A percentile compares a stretch with the other conserved stretches of the same genome.
These are phyloP conservation scores for Peromyscus leucopus DNA, from an alignment of 2,113 vertebrate genomes.

Conservation along the genomic window DNA sequence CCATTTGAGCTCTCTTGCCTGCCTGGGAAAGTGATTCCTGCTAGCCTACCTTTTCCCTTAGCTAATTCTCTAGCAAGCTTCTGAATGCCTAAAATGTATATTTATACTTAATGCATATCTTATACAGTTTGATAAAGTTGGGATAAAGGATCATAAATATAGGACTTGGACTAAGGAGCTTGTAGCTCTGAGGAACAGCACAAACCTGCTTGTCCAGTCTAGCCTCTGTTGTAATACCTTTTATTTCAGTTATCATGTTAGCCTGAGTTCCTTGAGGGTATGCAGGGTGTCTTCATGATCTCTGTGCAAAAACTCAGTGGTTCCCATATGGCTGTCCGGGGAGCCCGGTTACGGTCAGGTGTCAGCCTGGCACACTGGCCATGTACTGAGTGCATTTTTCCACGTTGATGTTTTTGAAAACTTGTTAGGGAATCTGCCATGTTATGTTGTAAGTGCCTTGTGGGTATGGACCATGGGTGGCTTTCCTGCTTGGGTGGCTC, in stretches of 20 bases:
- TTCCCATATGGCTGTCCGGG: neutral
- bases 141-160: neutral
- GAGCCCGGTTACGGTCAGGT: neutral
- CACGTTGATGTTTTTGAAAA: neutral
- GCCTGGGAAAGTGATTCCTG: neutral
- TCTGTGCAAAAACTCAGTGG: neutral
- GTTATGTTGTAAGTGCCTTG: too few relatives aligned
- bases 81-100: neutral
- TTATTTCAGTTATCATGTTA: neutral
- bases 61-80: neutral
- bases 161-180: conserved; percentile 12
- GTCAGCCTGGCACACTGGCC: neutral
- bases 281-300: neutral
- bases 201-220: conserved; percentile 44
- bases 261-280: neutral
- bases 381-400: neutral
- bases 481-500: neutral
- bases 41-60: neutral
- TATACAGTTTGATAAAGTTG: neutral
- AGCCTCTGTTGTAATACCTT: conserved; percentile 15
- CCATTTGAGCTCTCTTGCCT: neutral
- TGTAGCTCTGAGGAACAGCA: neutral
- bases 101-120: neutral
- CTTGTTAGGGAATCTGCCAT: neutral
- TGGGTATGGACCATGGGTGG: rapidly evolving